A percentile compares a stretch with the other conserved stretches of the same genome.
Conservation (phyloP, 1,140 invertebrate genomes). For the Temnothorax nylanderi region DNA sequence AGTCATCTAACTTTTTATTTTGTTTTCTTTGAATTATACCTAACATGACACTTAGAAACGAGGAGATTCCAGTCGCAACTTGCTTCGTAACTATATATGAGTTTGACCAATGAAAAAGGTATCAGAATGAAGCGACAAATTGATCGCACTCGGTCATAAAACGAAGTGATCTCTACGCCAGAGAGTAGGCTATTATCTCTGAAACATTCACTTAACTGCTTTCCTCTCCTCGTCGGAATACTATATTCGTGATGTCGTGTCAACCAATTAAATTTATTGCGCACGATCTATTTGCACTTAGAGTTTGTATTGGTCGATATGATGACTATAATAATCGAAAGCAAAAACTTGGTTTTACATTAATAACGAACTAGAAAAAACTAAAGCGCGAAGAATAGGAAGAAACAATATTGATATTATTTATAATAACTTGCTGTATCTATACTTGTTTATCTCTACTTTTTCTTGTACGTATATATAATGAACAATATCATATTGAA, state of each 20-base stretch:
- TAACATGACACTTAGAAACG: slow-evolving; percentile 17
- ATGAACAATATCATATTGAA: not conserved
- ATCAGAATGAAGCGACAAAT: slow-evolving; percentile 55
- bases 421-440: not conserved
- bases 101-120: slow-evolving; percentile 49
- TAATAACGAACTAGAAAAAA: not conserved
- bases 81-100: slow-evolving; percentile 31
- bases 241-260: not conserved
- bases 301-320: not conserved
- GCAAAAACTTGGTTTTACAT: not conserved
- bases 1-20: slow-evolving; percentile 27
- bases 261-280: slow-evolving; percentile 27
- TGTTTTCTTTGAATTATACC: slow-evolving; percentile 30
- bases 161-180: slow-evolving; percentile 32
- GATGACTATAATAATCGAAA: not conserved
- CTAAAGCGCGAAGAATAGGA: not conserved
- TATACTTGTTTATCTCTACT: too few species aligned
- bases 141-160: slow-evolving; percentile 40
- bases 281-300: slow-evolving; percentile 37
- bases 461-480: not conserved
- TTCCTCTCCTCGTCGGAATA: not conserved
- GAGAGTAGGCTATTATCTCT: slow-evolving; percentile 39
- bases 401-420: not conserved
- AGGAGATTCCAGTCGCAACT: slow-evolving; percentile 26
- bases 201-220: slow-evolving; percentile 41